phyloP scores from a whole-genome alignment of 2,888 invertebrate species.

The Leptopilina myrica region DNA sequence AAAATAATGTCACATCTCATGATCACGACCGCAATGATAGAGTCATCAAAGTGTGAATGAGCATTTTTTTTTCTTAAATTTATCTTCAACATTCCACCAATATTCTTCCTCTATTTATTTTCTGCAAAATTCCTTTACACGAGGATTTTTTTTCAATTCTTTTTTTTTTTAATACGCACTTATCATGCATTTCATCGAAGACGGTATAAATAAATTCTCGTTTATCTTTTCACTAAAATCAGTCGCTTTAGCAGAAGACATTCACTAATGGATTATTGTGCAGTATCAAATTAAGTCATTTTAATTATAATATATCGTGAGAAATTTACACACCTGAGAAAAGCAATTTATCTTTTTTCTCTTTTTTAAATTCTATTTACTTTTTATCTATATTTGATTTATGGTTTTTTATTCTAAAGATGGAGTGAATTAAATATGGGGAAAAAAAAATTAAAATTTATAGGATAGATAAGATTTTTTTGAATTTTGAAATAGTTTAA shows the following conservation, averaged over 20 bases:
- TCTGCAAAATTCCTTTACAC: not conserved
- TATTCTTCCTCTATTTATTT: not conserved
- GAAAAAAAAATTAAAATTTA: too few species aligned
- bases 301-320: not conserved
- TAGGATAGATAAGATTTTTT: too few species aligned
- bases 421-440: too few species aligned
- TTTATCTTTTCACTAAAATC: constrained; percentile 10
- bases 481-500: too few species aligned
- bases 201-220: not conserved
- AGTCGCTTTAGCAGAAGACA: not conserved
- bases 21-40: constrained; percentile 8
- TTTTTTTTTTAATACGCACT: not conserved
- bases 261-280: not conserved
- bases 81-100: not conserved
- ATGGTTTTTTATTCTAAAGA: too few species aligned
- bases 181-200: not conserved
- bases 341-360: not conserved
- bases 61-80: not conserved
- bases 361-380: not conserved
- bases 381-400: not conserved
- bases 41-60: constrained; percentile 30
- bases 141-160: not conserved
- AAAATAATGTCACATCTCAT: not conserved
- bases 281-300: constrained; percentile 8
- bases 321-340: not conserved